phyloP scores from a whole-genome alignment of 2,113 vertebrate genomes.

The Chlorocebus sabaeus region DNA sequence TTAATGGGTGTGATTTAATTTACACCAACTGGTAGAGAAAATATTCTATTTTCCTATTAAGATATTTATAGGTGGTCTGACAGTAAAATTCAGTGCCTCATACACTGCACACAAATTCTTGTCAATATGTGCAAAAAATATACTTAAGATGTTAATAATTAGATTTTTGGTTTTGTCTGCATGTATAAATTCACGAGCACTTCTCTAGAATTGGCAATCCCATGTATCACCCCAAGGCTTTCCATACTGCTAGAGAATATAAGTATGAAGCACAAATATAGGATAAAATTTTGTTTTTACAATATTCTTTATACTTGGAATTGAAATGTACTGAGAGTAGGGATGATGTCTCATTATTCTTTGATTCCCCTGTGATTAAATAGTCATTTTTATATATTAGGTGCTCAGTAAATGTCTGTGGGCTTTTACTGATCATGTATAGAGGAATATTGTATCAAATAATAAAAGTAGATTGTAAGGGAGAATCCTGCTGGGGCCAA shows the following conservation, averaged over 20 bases:
- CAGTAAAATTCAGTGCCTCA: constrained; percentile 17
- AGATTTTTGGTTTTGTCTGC: neutral
- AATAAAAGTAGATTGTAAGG: neutral
- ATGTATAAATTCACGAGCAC: neutral
- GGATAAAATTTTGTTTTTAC: neutral
- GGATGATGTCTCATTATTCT: neutral
- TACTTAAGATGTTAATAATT: neutral
- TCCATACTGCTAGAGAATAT: neutral
- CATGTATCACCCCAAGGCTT: neutral
- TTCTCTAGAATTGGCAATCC: neutral
- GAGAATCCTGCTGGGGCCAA: neutral
- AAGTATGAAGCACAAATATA: neutral
- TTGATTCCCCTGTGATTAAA: neutral
- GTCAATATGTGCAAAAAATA: neutral
- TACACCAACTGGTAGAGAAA: neutral
- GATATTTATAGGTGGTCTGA: neutral
- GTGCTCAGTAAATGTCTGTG: neutral
- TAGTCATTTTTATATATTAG: neutral
- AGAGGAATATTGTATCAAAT: neutral
- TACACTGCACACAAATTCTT: neutral
- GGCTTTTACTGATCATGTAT: neutral
- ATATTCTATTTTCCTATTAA: neutral
- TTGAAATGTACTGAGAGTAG: neutral
- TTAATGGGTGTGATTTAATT: neutral
- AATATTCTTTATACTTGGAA: neutral